phyloP scores from a whole-genome alignment of 2,888 invertebrate species.

The Cataglyphis altisquamis region DNA sequence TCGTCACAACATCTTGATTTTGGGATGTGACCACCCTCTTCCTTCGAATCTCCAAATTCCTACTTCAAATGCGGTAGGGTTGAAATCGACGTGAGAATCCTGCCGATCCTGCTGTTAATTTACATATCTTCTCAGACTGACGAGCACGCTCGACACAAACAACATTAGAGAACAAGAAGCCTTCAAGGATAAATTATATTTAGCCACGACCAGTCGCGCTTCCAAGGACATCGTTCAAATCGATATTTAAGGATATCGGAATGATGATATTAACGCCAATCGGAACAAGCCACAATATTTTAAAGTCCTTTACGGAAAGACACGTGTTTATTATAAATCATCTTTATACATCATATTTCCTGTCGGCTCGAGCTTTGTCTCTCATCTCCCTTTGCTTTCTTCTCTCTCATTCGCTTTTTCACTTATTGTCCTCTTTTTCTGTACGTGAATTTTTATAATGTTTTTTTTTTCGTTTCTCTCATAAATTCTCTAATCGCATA shows the following conservation, averaged over 20 bases:
- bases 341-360: background rate
- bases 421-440: background rate
- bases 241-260: conserved; percentile 11
- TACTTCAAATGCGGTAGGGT: conserved; percentile 78
- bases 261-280: background rate
- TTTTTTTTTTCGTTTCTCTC: no score
- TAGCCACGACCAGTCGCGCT: conserved; percentile 59
- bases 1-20: conserved; percentile 73
- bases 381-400: background rate
- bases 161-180: conserved; percentile 43
- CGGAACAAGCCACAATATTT: background rate
- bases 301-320: conserved; percentile 12
- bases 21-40: conserved; percentile 75
- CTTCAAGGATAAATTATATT: conserved; percentile 74
- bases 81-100: conserved; percentile 74
- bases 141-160: conserved; percentile 22
- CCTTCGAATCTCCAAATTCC: conserved; percentile 77
- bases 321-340: conserved; percentile 23
- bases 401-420: background rate
- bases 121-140: conserved; percentile 9
- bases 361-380: background rate
- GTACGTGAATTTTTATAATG: background rate
- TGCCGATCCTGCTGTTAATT: conserved; percentile 62
- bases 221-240: conserved; percentile 69
- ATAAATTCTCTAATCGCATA: background rate